phyloP scores from a whole-genome alignment of 2,797 vertebrate species.

The Protosalanx chinensis region DNA sequence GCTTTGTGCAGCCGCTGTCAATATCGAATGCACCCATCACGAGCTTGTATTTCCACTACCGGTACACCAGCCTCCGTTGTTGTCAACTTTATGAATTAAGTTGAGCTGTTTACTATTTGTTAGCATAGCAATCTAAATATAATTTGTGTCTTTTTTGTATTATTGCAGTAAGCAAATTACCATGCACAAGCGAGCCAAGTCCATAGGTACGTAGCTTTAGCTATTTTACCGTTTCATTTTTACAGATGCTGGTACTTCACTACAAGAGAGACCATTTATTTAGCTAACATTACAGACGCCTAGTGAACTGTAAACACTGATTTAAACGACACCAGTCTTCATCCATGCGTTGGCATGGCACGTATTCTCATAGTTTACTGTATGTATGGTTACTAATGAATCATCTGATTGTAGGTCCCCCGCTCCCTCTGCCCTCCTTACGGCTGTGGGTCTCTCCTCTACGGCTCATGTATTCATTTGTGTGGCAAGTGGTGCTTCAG shows the following conservation, averaged over 20 bases:
- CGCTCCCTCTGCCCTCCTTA: slow-evolving; percentile 41
- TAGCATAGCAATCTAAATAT: no score
- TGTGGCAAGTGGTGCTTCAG: slow-evolving; percentile 63
- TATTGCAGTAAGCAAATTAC: no score
- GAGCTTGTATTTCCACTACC: no score
- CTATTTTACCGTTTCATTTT: not conserved
- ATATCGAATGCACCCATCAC: no score
- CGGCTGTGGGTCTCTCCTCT: slow-evolving; percentile 54
- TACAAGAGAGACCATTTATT: not conserved
- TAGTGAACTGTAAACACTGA: not conserved
- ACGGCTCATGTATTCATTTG: slow-evolving; percentile 64
- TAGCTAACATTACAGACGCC: not conserved
- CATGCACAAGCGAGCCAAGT: slow-evolving; percentile 5
- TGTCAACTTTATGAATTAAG: no score
- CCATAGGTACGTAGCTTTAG: not conserved
- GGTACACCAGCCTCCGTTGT: no score
- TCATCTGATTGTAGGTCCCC: not conserved
- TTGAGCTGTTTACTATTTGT: no score
- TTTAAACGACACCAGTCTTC: no score
- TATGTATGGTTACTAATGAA: not conserved
- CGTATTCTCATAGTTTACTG: no score
- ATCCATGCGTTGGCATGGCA: no score
- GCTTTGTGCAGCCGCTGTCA: no score
- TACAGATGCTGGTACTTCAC: not conserved
- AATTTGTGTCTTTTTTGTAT: no score